These are phyloP conservation scores for Steatornis caripensis DNA, from an alignment of 2,113 vertebrate species.

Conservation along the genomic window DNA sequence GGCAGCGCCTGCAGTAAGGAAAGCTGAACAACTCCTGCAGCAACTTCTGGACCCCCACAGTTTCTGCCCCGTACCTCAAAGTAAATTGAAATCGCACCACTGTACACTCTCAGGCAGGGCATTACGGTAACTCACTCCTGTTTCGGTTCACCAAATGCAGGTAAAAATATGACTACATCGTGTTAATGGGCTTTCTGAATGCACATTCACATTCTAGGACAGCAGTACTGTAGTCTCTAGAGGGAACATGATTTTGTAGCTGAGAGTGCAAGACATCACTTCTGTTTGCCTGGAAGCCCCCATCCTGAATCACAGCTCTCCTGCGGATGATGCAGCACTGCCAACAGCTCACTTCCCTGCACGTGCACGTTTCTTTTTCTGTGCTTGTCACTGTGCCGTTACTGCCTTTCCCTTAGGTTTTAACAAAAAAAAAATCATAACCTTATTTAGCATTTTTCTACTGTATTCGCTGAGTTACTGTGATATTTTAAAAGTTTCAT, in stretches of 20 bases:
- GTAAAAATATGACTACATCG: not conserved
- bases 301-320: not conserved
- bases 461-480: not conserved
- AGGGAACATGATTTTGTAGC: not conserved
- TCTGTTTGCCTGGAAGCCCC: not conserved
- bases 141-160: not conserved
- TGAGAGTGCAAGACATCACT: not conserved
- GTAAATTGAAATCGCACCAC: not conserved
- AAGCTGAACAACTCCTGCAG: not conserved
- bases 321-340: not conserved
- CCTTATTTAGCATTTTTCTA: not conserved
- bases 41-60: not conserved
- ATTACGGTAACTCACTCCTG: not conserved
- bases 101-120: accelerated
- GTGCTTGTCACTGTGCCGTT: not conserved
- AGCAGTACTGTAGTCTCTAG: not conserved
- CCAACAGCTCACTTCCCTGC: not conserved
- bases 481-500: not conserved
- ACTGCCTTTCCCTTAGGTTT: not conserved
- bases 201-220: not conserved
- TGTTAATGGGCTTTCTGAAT: not conserved
- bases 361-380: accelerated
- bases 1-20: not conserved
- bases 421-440: not conserved
- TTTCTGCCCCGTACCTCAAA: not conserved